phyloP scores from a whole-genome alignment of 2,113 vertebrate species.

The Prinia subflava region DNA sequence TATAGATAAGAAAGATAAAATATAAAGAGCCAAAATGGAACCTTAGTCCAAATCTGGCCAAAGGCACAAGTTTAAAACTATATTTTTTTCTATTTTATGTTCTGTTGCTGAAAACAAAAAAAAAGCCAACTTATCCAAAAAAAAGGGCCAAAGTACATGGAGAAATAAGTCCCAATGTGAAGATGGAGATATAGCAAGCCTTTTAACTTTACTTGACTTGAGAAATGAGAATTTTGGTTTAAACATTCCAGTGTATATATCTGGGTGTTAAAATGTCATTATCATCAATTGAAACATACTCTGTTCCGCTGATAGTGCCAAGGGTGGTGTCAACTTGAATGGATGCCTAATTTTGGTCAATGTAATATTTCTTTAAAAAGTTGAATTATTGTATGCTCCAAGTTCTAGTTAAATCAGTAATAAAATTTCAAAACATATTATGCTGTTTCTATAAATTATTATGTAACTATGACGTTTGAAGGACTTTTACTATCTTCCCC shows the following conservation, averaged over 20 bases:
- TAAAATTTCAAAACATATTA: not conserved
- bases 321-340: not conserved
- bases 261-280: not conserved
- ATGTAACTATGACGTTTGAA: not conserved
- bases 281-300: not conserved
- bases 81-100: not conserved
- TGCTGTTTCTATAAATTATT: not conserved
- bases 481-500: not conserved
- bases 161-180: not conserved
- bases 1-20: not conserved
- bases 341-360: not conserved
- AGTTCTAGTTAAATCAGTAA: not conserved
- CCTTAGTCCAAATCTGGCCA: not conserved
- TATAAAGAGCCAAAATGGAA: not conserved
- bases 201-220: not conserved
- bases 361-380: not conserved
- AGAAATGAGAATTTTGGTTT: not conserved
- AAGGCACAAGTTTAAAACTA: not conserved
- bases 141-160: not conserved
- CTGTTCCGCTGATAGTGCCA: not conserved
- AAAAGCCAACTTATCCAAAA: not conserved
- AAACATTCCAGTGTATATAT: not conserved
- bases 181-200: not conserved
- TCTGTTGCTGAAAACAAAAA: not conserved
- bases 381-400: not conserved